Percentiles rank a stretch among this genome's conserved stretches.
phyloP scores from a whole-genome alignment of 2,113 vertebrate genomes.

The Poeciliopsis retropinna region DNA sequence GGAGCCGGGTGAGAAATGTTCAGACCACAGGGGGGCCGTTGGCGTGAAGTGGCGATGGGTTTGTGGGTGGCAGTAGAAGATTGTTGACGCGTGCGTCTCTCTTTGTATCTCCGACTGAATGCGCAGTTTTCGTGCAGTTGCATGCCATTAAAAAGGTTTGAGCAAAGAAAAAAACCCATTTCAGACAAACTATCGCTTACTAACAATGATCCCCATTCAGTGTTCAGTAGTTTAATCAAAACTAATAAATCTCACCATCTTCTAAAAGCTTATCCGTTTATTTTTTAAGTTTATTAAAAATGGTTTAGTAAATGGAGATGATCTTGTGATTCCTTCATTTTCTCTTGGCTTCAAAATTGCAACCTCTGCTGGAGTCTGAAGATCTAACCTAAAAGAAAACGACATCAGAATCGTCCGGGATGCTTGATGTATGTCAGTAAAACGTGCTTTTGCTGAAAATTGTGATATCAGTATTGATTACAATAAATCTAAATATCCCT shows the following conservation, averaged over 20 bases:
- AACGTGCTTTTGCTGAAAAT: no score
- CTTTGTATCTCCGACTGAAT: neutral
- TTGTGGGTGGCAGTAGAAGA: conserved; percentile 6
- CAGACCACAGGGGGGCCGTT: conserved; percentile 12
- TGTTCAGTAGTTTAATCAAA: neutral
- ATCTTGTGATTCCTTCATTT: no score
- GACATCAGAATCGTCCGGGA: neutral
- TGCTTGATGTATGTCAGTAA: no score
- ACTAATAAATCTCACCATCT: neutral
- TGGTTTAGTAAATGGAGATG: no score
- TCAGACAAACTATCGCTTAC: neutral
- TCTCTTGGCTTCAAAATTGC: neutral
- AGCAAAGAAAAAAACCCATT: neutral
- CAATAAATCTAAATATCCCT: no score
- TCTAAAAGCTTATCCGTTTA: neutral
- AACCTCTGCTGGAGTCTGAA: neutral
- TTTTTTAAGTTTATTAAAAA: no score
- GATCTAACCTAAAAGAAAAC: neutral
- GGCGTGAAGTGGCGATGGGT: conserved; percentile 2
- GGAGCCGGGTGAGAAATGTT: neutral
- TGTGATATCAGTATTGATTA: no score
- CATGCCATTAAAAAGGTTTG: neutral
- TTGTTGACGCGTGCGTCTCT: neutral
- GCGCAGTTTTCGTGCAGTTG: neutral
- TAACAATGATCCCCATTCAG: neutral